Conservation (phyloP, 2,113 vertebrate genomes). For the Catharus fuscescens region DNA sequence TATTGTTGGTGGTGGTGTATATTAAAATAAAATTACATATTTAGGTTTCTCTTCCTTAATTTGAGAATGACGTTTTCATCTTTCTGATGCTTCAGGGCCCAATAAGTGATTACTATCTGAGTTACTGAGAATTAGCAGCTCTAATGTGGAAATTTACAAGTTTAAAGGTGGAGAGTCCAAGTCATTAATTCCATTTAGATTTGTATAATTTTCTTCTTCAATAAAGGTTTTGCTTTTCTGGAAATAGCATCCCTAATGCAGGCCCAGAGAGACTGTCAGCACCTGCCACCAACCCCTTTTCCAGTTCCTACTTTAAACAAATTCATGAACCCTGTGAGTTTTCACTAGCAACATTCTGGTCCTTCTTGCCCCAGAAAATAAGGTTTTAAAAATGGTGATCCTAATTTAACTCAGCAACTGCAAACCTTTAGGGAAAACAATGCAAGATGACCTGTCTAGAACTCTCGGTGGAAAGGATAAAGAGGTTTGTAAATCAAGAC, state of each 20-base stretch:
- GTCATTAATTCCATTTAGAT: not conserved
- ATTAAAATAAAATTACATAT: not conserved
- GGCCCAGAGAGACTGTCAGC: not conserved
- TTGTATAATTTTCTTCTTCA: not conserved
- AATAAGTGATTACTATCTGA: not conserved
- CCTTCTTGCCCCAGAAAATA: constrained; percentile 50
- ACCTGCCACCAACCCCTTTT: not conserved
- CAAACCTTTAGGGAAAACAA: constrained; percentile 48
- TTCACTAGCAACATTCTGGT: not conserved
- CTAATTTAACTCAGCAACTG: constrained; percentile 58
- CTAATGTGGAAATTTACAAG: not conserved
- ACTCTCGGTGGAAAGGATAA: constrained; percentile 45
- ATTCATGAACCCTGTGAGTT: not conserved
- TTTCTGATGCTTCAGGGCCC: not conserved
- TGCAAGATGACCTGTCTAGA: constrained; percentile 48
- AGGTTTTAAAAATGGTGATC: constrained; percentile 41
- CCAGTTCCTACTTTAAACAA: not conserved
- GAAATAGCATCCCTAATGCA: not conserved
- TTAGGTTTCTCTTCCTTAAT: not conserved
- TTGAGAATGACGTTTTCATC: not conserved
- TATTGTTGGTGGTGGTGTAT: not conserved
- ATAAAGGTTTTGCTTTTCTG: not conserved
- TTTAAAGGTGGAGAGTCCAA: not conserved
- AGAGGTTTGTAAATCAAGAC: constrained; percentile 65
- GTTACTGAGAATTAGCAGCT: not conserved